Evolutionary conservation across 2,888 invertebrate genomes (phyloP).

Genomic region (Rotaria socialis): DNA sequence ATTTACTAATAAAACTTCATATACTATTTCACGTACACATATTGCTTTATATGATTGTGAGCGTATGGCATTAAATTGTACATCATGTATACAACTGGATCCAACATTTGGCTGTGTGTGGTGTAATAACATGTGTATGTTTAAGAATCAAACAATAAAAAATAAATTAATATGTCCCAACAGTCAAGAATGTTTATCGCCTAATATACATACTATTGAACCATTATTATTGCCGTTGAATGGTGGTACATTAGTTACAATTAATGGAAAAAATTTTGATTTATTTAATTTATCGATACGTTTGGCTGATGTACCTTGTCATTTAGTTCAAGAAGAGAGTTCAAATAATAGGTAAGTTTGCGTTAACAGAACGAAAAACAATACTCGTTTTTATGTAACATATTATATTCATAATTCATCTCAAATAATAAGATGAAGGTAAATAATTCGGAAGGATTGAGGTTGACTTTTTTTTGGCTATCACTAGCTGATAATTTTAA

Average conservation of each 20-base stretch:
- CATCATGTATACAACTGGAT: conserved; percentile 12
- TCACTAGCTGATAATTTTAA: no score
- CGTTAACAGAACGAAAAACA: no score
- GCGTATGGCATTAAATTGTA: neutral
- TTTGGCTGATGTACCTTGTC: neutral
- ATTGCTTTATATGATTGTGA: neutral
- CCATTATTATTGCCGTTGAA: neutral
- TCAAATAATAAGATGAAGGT: no score
- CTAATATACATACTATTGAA: neutral
- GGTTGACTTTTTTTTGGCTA: no score
- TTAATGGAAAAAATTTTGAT: conserved; percentile 5
- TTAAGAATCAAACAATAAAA: neutral
- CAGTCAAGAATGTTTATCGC: neutral
- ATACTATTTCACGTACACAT: neutral
- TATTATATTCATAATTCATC: no score
- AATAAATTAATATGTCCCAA: neutral
- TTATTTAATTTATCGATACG: neutral
- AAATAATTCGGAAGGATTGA: no score
- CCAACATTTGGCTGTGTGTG: neutral
- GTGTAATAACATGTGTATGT: conserved; percentile 5
- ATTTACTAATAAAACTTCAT: neutral
- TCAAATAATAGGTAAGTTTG: neutral
- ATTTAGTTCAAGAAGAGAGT: conserved; percentile 7
- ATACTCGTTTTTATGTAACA: no score
- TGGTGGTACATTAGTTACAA: conserved; percentile 29